A percentile compares a stretch with the other conserved stretches of the same genome.
Conservation (phyloP, 2,797 vertebrate genomes). For the Peromyscus attwateri region DNA sequence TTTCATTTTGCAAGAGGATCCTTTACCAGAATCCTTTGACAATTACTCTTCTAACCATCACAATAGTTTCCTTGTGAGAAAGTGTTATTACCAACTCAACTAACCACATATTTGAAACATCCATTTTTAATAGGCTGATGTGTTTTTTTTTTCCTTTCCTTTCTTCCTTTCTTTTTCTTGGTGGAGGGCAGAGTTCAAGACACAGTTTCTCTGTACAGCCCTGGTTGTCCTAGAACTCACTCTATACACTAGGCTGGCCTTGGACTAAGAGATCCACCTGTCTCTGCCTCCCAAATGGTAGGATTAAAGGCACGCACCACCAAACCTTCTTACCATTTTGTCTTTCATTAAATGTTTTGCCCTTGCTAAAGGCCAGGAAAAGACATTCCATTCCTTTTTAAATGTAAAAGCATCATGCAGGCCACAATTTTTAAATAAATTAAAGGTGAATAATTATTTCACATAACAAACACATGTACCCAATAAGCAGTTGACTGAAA, state of each 20-base stretch:
- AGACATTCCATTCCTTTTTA: conserved; percentile 41
- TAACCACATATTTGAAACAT: conserved; percentile 58
- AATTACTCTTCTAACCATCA: conserved; percentile 55
- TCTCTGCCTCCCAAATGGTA: neutral
- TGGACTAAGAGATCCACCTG: neutral
- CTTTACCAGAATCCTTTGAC: conserved; percentile 34
- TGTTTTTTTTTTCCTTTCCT: conserved; percentile 36
- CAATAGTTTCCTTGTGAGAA: conserved; percentile 61
- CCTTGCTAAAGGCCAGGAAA: neutral
- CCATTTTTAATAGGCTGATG: conserved; percentile 33
- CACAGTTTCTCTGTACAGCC: neutral
- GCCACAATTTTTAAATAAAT: conserved; percentile 47
- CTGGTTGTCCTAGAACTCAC: neutral
- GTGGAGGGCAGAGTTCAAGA: neutral
- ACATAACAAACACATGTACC: neutral
- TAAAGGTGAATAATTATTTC: conserved; percentile 38
- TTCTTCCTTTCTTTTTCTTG: neutral
- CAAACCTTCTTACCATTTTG: conserved; percentile 17
- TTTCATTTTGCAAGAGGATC: conserved; percentile 30
- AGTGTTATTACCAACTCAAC: conserved; percentile 58
- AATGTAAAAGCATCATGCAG: neutral
- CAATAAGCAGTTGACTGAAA: neutral
- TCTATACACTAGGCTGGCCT: neutral
- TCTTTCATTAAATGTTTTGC: conserved; percentile 47
- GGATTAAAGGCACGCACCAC: neutral